Evolutionary conservation across 92 coral and sea anemone species (phyloP).

Genomic region (Actinernus sp.): DNA sequence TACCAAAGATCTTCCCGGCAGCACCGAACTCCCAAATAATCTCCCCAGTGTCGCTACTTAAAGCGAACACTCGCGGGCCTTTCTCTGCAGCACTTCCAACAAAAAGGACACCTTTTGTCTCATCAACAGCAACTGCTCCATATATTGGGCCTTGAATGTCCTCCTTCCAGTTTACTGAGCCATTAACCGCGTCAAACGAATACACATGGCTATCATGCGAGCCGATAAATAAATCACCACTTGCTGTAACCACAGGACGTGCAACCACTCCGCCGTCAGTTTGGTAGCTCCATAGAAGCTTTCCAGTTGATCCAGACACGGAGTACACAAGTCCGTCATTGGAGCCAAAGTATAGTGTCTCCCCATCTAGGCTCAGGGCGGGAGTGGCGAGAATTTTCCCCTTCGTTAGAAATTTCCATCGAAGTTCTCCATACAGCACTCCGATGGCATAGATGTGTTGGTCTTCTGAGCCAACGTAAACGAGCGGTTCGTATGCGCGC

Average conservation of each 20-base stretch:
- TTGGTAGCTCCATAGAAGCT: constrained; percentile 57
- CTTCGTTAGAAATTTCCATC: constrained; percentile 76
- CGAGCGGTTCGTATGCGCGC: constrained; percentile 18
- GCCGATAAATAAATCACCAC: constrained; percentile 67
- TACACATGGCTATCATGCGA: constrained; percentile 62
- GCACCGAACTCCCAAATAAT: constrained; percentile 67
- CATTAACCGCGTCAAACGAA: constrained; percentile 61
- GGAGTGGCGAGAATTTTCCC: constrained; percentile 74
- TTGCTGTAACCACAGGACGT: constrained; percentile 47
- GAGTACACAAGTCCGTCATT: constrained; percentile 73
- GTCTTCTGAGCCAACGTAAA: constrained; percentile 87
- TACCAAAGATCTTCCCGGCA: constrained; percentile 69
- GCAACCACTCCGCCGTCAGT: constrained; percentile 80
- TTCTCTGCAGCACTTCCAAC: constrained; percentile 67
- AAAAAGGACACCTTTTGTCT: constrained; percentile 59
- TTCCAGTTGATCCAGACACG: constrained; percentile 58
- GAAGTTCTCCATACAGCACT: constrained; percentile 48
- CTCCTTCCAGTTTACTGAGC: constrained; percentile 65
- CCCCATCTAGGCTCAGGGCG: constrained; percentile 72
- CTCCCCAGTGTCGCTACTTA: constrained; percentile 58
- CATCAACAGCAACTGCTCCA: constrained; percentile 71
- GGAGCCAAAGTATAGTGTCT: constrained; percentile 71
- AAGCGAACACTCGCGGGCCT: constrained; percentile 55
- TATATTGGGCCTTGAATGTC: constrained; percentile 69
- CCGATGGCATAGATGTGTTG: constrained; percentile 76